Evolutionary conservation across 2,113 vertebrate species (phyloP).

Genomic region (Caracal caracal): DNA sequence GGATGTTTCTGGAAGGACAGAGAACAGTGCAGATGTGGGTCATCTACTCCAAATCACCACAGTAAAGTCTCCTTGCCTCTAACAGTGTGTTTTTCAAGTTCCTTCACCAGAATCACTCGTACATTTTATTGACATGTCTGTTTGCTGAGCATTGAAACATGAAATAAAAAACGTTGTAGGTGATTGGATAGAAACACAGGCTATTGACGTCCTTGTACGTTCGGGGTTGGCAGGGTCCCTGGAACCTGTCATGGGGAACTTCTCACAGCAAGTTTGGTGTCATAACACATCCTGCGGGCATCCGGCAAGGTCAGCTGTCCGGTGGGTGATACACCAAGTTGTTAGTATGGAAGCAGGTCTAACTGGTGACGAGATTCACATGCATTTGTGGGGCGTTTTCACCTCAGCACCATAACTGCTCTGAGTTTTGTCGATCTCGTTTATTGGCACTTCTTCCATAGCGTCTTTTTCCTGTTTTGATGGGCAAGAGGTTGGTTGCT

Average conservation of each 20-base stretch:
- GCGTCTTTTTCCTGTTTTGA: background rate
- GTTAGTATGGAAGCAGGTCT: background rate
- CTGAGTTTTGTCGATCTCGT: background rate
- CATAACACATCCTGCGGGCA: no score
- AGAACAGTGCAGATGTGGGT: background rate
- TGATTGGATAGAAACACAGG: background rate
- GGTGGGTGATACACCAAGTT: background rate
- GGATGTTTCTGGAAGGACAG: background rate
- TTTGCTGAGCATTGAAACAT: background rate
- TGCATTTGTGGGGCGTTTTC: background rate
- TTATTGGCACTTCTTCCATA: background rate
- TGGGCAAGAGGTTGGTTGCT: background rate
- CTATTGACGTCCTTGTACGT: no score
- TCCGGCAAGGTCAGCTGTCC: no score
- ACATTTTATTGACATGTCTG: background rate
- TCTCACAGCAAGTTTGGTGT: background rate
- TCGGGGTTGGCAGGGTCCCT: background rate
- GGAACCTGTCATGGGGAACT: background rate
- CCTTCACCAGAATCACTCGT: background rate
- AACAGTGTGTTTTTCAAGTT: background rate
- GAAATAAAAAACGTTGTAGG: background rate
- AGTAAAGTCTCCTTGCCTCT: background rate
- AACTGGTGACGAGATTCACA: no score
- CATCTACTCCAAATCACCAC: no score
- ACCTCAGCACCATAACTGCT: no score